A percentile compares a stretch with the other conserved stretches of the same genome.
Evolutionary conservation across 2,888 invertebrate genomes (phyloP).

Genomic region (Eumerus sabulonum): DNA sequence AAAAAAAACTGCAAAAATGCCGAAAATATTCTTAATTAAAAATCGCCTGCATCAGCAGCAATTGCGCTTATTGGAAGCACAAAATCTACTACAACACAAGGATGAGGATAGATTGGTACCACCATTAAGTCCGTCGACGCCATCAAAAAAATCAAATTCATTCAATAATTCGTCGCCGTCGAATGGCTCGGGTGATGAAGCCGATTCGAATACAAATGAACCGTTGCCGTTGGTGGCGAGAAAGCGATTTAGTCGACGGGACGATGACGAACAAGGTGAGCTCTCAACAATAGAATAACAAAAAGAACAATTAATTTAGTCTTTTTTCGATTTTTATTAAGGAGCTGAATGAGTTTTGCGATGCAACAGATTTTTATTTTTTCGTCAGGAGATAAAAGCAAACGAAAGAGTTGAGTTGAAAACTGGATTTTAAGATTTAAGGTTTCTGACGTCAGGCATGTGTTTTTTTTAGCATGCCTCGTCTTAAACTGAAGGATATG

Average conservation of each 20-base stretch:
- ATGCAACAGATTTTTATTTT: conserved; percentile 39
- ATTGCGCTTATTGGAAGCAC: conserved; percentile 89
- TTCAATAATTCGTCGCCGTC: conserved; percentile 53
- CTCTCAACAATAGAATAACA: conserved; percentile 71
- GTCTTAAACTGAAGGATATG: too few relatives aligned
- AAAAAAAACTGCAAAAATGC: conserved; percentile 81
- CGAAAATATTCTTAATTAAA: conserved; percentile 95
- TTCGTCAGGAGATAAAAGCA: conserved; percentile 1
- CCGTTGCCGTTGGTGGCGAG: conserved; percentile 83
- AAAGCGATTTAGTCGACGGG: conserved; percentile 78
- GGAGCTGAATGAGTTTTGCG: conserved; percentile 36
- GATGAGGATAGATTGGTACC: conserved; percentile 82
- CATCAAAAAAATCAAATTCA: conserved; percentile 56
- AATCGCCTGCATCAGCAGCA: conserved; percentile 95
- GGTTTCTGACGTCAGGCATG: not conserved
- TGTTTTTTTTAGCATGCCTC: too few relatives aligned
- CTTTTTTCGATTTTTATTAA: conserved; percentile 15
- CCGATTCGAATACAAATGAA: conserved; percentile 74
- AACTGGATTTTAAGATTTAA: conserved; percentile 36
- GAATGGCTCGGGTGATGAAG: conserved; percentile 50
- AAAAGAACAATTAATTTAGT: conserved; percentile 10
- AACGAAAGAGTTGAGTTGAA: conserved; percentile 55
- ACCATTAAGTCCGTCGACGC: conserved; percentile 81
- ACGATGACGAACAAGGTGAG: conserved; percentile 71
- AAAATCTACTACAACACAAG: conserved; percentile 87